Conservation (phyloP, 2,797 vertebrate genomes). For the Tarsius wallacei region DNA sequence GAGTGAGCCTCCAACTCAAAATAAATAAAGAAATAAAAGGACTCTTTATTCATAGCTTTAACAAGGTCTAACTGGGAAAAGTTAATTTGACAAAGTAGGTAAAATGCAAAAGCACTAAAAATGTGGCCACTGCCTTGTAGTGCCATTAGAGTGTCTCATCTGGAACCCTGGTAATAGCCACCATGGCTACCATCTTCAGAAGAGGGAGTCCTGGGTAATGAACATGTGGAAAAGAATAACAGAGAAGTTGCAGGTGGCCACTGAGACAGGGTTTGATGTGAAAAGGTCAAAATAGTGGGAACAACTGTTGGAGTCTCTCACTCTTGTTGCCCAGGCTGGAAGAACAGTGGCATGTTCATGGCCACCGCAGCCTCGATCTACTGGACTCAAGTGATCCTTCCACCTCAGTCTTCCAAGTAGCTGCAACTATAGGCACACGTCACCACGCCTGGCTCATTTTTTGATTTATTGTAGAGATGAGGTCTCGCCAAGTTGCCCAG, state of each 20-base stretch:
- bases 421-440: too few relatives aligned
- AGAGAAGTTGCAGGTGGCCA: neutral
- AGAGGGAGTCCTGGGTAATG: neutral
- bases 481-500: neutral
- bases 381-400: too few relatives aligned
- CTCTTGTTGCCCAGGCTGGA: too few relatives aligned
- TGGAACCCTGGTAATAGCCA: neutral
- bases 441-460: too few relatives aligned
- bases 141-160: neutral
- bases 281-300: too few relatives aligned
- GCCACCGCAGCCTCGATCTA: too few relatives aligned
- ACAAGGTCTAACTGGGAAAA: neutral
- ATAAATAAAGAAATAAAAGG: neutral
- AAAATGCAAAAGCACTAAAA: neutral
- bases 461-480: neutral
- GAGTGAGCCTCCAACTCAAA: too few relatives aligned
- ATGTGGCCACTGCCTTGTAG: neutral
- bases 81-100: neutral
- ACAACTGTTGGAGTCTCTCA: too few relatives aligned
- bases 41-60: neutral
- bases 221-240: neutral
- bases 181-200: neutral
- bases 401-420: too few relatives aligned
- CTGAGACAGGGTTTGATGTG: too few relatives aligned
- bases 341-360: too few relatives aligned